Percentiles rank a stretch among this genome's conserved stretches.
phyloP scores from a whole-genome alignment of 2,113 vertebrate genomes.

The human (Homo sapiens) region DNA sequence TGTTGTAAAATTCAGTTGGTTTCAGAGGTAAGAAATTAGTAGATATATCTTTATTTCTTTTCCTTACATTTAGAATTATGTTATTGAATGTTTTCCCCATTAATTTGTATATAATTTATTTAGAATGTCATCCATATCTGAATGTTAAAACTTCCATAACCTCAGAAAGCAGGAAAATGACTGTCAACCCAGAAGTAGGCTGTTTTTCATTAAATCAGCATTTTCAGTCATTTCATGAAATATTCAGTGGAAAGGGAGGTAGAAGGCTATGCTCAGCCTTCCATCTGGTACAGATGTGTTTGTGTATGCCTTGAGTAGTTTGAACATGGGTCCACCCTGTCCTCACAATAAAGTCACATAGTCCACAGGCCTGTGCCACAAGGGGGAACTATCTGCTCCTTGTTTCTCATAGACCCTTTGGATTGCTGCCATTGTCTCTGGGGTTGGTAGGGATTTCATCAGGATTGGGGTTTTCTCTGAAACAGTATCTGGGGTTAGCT shows the following conservation, averaged over 20 bases:
- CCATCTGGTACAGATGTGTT: neutral
- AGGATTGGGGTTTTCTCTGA: neutral
- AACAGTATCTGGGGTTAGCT: neutral
- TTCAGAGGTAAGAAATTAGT: slow-evolving; percentile 3
- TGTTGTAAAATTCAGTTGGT: neutral
- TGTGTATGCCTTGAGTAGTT: neutral
- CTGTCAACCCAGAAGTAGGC: neutral
- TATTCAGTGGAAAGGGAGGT: neutral
- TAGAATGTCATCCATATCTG: neutral
- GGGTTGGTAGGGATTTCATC: neutral
- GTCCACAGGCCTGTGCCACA: neutral
- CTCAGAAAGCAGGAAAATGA: neutral
- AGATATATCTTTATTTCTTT: neutral
- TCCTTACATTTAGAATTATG: neutral
- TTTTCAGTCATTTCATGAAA: neutral
- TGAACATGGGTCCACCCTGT: neutral
- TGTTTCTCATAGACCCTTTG: neutral
- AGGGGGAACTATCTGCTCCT: neutral
- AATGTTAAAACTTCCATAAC: neutral
- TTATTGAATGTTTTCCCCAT: neutral
- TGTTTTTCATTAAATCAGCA: neutral
- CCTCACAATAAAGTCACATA: neutral
- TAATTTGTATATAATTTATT: neutral
- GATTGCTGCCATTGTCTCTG: neutral
- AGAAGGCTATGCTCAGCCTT: neutral